Base-by-base conservation (phyloP, 2,888 invertebrate species). In the Ennomos quercinarius region DNA sequence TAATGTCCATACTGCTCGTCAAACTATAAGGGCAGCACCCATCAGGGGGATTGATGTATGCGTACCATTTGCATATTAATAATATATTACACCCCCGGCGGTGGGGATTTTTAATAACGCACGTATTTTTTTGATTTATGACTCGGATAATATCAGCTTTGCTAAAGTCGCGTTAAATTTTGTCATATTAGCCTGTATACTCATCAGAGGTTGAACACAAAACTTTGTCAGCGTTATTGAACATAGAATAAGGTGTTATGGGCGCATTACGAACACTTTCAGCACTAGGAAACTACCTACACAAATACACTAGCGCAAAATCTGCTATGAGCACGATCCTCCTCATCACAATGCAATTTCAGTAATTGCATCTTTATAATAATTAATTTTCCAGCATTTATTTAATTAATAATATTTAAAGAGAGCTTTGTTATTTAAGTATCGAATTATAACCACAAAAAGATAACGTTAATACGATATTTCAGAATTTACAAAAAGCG, bases 41-140 rank as follows among this genome's bases (percentile, higher is more conserved):
- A 68, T 64, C 62, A 61, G 55, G 59, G 59, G 62, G 53, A 70
- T 65, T 66, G 61, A 68, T 64, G 59, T 65, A 67, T 67, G 52
- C 50, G 52, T 52, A 55, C 60, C 52, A 71, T 70, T 65, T 66
- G 67, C 71, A 73, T 70, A 68, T 70, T 71, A 71, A 73, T 71
- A 71, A 73, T 70, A 65, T 65, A 68, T 65, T 54, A 62, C 62
- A 55, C 51, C 55, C 53, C 53, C 44, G 49, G 50, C 48, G 57
- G 59, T 58, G 44, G 13, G 48, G 53, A 67, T 68, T 70, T 72
- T 73, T 68, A 73, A 75, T 75, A 71, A 68, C 71, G 62, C 60
- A 56, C 66, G 63, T 61, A 51, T 56, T 59, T 65, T 66, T 70
- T 67, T 71, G 76, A 74, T 75, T 73, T 67, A 75, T 68, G 61